Conservation (phyloP, 2,797 vertebrate genomes). For the Sebastes cheni region DNA sequence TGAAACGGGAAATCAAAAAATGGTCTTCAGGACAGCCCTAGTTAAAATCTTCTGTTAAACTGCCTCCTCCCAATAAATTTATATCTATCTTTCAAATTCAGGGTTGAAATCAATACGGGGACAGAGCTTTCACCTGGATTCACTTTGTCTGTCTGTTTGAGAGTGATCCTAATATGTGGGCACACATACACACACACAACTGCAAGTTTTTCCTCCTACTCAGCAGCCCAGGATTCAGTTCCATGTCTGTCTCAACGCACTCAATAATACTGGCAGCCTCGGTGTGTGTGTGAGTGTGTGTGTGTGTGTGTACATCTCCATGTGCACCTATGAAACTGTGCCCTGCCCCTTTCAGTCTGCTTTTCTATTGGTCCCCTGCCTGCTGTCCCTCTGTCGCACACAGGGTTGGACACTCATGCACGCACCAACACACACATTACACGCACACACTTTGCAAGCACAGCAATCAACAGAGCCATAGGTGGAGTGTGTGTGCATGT, state of each 20-base stretch:
- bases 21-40: too few species aligned
- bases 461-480: slow-evolving; percentile 23
- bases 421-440: background rate
- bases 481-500: slow-evolving; percentile 2
- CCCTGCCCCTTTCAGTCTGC: slow-evolving; percentile 43
- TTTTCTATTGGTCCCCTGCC: slow-evolving; percentile 50
- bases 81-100: background rate
- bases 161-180: background rate
- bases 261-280: slow-evolving; percentile 31
- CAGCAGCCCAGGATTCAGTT: slow-evolving; percentile 60
- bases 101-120: slow-evolving; percentile 9
- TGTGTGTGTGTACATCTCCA: background rate
- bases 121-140: slow-evolving; percentile 44
- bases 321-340: slow-evolving; percentile 17
- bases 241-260: slow-evolving; percentile 40
- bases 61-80: background rate
- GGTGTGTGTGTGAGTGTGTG: background rate
- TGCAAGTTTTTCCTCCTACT: slow-evolving; percentile 47
- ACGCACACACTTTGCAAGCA: background rate
- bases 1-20: too few species aligned
- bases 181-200: slow-evolving; percentile 15
- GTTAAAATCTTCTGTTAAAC: background rate
- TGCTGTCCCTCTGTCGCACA: slow-evolving; percentile 41
- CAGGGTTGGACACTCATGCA: background rate
- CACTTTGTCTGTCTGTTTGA: slow-evolving; percentile 27